A percentile compares a stretch with the other conserved stretches of the same genome.
phyloP scores from a whole-genome alignment of 2,888 invertebrate species.

The Antheraea yamamai region DNA sequence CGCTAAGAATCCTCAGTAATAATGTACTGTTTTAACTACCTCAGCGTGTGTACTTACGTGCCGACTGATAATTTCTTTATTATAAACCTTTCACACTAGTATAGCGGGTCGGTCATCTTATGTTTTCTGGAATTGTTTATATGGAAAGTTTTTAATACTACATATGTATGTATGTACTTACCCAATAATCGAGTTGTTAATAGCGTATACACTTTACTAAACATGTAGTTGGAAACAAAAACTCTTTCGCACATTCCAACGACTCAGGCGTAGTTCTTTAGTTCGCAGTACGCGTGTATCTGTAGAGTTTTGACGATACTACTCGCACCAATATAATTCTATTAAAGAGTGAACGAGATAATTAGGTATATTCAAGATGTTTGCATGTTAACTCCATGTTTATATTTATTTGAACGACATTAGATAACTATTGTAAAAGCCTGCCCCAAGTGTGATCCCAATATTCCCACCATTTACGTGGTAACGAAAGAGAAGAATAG shows the following conservation, averaged over 20 bases:
- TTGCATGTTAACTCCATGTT: neutral
- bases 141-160: neutral
- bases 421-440: no score
- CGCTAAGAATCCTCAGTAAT: conserved; percentile 49
- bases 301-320: neutral
- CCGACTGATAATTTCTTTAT: conserved; percentile 51
- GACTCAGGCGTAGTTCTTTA: no score
- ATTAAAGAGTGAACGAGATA: neutral
- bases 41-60: conserved; percentile 39
- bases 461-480: no score
- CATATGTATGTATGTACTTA: neutral
- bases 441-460: no score
- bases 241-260: no score
- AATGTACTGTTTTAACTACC: conserved; percentile 61
- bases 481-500: no score
- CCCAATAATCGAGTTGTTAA: neutral
- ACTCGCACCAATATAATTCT: neutral
- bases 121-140: neutral
- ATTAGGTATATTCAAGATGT: neutral
- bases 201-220: neutral
- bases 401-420: neutral
- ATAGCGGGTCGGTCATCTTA: conserved; percentile 29
- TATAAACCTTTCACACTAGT: conserved; percentile 56
- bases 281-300: no score
- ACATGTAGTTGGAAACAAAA: no score